Conservation (phyloP, 2,113 vertebrate genomes). For the Campylomormyrus tamandua region DNA sequence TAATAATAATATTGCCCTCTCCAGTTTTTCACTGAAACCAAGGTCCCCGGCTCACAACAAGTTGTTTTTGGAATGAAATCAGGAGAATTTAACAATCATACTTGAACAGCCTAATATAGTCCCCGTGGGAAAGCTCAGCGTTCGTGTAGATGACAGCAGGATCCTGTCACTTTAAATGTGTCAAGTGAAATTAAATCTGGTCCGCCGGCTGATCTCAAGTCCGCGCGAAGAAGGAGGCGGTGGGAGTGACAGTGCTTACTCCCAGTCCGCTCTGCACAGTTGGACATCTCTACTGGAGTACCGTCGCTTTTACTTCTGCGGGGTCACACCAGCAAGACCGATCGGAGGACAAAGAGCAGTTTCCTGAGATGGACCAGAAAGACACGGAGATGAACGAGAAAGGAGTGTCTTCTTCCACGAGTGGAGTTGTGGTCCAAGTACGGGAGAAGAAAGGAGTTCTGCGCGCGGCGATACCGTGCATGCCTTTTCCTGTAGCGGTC, state of each 20-base stretch:
- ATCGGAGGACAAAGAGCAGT: neutral
- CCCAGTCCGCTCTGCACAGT: slow-evolving; percentile 24
- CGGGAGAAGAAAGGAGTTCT: slow-evolving; percentile 90
- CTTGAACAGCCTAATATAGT: neutral
- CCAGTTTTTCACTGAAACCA: neutral
- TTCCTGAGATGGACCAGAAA: slow-evolving; percentile 48
- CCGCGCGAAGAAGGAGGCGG: slow-evolving; percentile 21
- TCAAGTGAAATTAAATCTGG: slow-evolving; percentile 21
- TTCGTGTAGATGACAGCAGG: neutral
- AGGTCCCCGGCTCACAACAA: neutral
- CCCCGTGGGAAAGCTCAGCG: neutral
- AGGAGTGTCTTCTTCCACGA: slow-evolving; percentile 57
- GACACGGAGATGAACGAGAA: slow-evolving; percentile 44
- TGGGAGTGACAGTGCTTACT: slow-evolving; percentile 12
- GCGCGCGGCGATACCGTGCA: slow-evolving; percentile 88
- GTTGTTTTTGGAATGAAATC: neutral
- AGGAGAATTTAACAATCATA: neutral
- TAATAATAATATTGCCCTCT: neutral
- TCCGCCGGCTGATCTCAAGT: slow-evolving; percentile 16
- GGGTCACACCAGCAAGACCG: neutral
- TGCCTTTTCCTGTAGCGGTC: slow-evolving; percentile 92
- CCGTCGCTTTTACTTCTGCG: neutral
- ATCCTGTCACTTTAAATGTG: slow-evolving; percentile 37
- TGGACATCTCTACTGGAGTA: neutral
- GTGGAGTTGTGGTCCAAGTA: slow-evolving; percentile 89